phyloP scores from a whole-genome alignment of 2,888 invertebrate genomes.

The Chymomyza procnemis region DNA sequence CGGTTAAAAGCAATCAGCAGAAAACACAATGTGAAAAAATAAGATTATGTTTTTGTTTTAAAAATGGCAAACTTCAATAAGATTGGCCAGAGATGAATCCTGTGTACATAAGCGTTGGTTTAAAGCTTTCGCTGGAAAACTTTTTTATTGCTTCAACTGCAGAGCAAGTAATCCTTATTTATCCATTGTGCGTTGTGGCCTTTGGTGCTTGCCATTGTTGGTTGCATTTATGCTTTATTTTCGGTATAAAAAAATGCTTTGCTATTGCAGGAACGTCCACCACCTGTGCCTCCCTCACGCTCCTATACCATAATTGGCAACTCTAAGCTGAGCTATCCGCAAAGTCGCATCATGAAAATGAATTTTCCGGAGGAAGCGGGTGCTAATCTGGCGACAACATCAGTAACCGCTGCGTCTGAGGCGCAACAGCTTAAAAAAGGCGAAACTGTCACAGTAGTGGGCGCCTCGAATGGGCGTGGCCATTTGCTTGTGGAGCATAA shows the following conservation, averaged over 20 bases:
- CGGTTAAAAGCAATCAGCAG: neutral
- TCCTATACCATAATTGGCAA: constrained; percentile 94
- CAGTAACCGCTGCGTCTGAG: constrained; percentile 18
- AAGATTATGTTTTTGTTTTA: neutral
- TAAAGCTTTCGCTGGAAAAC: neutral
- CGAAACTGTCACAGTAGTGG: constrained; percentile 91
- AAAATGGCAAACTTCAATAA: too few species aligned
- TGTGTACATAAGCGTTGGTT: neutral
- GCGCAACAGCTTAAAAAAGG: constrained; percentile 85
- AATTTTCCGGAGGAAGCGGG: constrained; percentile 85
- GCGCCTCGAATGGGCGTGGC: constrained; percentile 91
- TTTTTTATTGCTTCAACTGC: neutral
- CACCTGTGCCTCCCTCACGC: constrained; percentile 93
- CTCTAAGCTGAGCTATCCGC: constrained; percentile 94
- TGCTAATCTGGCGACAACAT: constrained; percentile 66
- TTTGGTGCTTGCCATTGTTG: neutral
- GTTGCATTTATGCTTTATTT: constrained; percentile 6
- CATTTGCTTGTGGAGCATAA: constrained; percentile 92
- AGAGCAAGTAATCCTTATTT: neutral
- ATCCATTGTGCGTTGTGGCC: neutral
- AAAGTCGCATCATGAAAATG: constrained; percentile 93
- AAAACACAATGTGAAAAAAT: neutral
- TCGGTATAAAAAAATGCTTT: constrained; percentile 24
- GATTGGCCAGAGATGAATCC: too few species aligned
- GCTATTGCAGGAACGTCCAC: constrained; percentile 87